Percentiles rank a stretch among this genome's conserved stretches.
phyloP scores from a whole-genome alignment of 2,797 vertebrate genomes.

The Gymnothorax reevesii region DNA sequence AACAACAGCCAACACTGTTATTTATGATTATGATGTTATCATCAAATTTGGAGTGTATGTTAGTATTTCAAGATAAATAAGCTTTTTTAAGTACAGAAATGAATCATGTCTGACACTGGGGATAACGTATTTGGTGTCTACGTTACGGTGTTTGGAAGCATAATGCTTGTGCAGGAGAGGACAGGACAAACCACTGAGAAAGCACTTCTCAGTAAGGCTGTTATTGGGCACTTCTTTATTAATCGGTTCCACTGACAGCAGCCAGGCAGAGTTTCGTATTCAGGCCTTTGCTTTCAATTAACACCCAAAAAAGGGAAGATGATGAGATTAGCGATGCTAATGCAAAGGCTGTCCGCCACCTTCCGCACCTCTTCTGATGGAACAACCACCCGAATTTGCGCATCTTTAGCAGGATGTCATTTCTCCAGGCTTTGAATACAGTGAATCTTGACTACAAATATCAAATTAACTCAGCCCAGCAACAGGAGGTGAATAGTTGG shows the following conservation, averaged over 20 bases:
- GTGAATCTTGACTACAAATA: not conserved
- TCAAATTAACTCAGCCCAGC: not conserved
- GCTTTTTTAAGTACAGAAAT: not conserved
- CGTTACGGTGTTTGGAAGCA: not conserved
- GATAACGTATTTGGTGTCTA: not conserved
- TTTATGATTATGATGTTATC: not conserved
- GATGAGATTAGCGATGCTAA: conserved; percentile 42
- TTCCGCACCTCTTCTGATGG: conserved; percentile 36
- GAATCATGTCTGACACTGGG: not conserved
- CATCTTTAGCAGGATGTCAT: not conserved
- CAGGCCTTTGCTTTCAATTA: conserved; percentile 28
- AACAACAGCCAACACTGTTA: not conserved
- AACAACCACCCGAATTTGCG: conserved; percentile 1
- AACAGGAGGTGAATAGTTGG: not conserved
- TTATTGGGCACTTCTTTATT: conserved; percentile 47
- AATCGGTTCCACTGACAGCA: conserved; percentile 31
- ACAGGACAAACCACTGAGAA: conserved; percentile 35
- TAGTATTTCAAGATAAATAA: not conserved
- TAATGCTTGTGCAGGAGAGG: not conserved
- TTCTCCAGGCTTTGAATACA: not conserved
- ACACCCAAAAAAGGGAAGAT: conserved; percentile 16
- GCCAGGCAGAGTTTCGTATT: conserved; percentile 17
- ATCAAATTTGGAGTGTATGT: not conserved
- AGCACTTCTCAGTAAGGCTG: conserved; percentile 44
- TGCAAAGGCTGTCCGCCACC: conserved; percentile 26